Base-by-base conservation (phyloP, 2,888 invertebrate species). In the Cryptosula pallasiana region DNA sequence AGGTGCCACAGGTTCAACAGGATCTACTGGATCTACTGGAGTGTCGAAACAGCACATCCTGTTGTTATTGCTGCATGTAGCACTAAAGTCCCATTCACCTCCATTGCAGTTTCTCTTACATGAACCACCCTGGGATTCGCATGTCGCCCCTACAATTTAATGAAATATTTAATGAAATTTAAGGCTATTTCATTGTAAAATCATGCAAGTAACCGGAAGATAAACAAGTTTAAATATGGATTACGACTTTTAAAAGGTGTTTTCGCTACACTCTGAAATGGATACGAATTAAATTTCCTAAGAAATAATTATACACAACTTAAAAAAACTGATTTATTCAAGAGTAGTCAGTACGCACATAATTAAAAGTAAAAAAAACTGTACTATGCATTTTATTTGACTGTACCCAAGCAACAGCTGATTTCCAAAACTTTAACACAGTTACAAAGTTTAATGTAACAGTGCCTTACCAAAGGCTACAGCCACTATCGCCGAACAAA, bases 11-110 rank as follows among this genome's bases (percentile, higher is more conserved):
- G 63, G 63, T 5, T 5, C n/a, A 55, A 25, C 16, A n/a, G 57
- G 57, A 23, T 13, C 57, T 13, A 25, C n/a, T 5, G 57, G 16
- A n/a, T 5, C 57, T 13, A n/a, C 5, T 5, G 9, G 9, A 5
- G 5, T n/a, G 13, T 57, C 5, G n/a, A 57, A 57, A n/a, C 57
- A 57, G 25, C 57, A 57, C 57, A 57, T 57, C 23, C 57, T 57
- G 3, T n/a, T 57, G 16, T 57, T 57, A 23, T 57, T 57, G n/a
- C 25, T 25, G n/a, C 57, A 57, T 5, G 16, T 25, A 5, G n/a
- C 9, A 25, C 57, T 57, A 57, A 57, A 57, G 23, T 57, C 57
- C 57, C 57, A 57, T 9, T 57, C 57, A 13, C 57, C 57, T 5
- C 23, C 23, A 23, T 57, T n/a, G n/a, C 57, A 57, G 23, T 5